A percentile compares a stretch with the other conserved stretches of the same genome.
Evolutionary conservation across 2,888 invertebrate genomes (phyloP).

Genomic region (Nomada fabriciana): DNA sequence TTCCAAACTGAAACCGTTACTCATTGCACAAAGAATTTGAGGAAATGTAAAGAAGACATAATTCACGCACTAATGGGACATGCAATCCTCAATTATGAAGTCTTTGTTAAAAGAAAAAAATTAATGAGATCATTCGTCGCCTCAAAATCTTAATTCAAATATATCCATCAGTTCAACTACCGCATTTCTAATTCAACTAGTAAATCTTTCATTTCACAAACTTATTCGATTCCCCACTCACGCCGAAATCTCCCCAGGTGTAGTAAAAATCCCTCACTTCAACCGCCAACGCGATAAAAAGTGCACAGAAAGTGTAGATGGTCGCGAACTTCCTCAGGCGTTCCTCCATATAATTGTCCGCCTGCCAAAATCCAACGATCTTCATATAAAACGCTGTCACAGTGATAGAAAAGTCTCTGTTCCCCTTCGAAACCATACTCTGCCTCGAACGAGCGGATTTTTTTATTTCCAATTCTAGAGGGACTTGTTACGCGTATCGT

Average conservation of each 20-base stretch:
- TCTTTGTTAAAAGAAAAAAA: too few relatives aligned
- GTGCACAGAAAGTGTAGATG: slow-evolving; percentile 57
- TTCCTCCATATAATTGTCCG: slow-evolving; percentile 47
- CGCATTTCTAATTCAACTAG: too few relatives aligned
- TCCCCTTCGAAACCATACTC: slow-evolving; percentile 2
- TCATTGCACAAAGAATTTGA: too few relatives aligned
- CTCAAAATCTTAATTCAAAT: too few relatives aligned
- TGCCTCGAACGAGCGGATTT: background rate
- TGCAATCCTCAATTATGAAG: too few relatives aligned
- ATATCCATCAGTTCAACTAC: too few relatives aligned
- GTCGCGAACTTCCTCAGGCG: slow-evolving; percentile 46
- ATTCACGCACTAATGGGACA: too few relatives aligned
- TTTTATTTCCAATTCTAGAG: background rate
- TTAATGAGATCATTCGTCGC: too few relatives aligned
- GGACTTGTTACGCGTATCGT: too few relatives aligned
- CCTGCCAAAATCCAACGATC: slow-evolving; percentile 69
- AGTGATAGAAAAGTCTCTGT: slow-evolving; percentile 30
- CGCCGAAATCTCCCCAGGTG: slow-evolving; percentile 64
- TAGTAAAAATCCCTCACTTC: slow-evolving; percentile 63
- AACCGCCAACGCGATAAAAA: slow-evolving; percentile 38
- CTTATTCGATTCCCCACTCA: slow-evolving; percentile 48
- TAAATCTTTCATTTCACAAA: too few relatives aligned
- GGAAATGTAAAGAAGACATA: too few relatives aligned
- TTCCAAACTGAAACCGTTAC: too few relatives aligned
- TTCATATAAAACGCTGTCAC: slow-evolving; percentile 68